Conservation (phyloP, 1,140 invertebrate species). For the Drosophila burlai region DNA sequence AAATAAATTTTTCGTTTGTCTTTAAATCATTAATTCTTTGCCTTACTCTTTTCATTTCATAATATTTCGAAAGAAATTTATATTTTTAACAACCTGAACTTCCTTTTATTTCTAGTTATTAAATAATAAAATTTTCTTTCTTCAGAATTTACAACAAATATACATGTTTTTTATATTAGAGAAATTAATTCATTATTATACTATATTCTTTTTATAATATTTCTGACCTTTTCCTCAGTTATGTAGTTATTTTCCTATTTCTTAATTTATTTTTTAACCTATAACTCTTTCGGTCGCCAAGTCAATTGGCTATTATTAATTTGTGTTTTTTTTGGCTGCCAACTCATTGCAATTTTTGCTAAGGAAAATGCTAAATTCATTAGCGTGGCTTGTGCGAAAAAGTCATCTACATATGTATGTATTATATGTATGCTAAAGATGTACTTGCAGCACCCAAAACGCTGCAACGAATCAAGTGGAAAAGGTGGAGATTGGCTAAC, state of each 20-base stretch:
- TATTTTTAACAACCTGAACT: no score
- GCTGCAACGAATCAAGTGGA: conserved; percentile 51
- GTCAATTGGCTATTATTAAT: conserved; percentile 33
- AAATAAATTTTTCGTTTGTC: no score
- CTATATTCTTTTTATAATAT: neutral
- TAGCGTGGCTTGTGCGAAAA: conserved; percentile 3
- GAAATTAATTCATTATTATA: neutral
- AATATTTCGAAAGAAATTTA: no score
- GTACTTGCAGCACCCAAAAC: conserved; percentile 55
- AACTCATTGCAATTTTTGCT: conserved; percentile 13
- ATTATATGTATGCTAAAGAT: neutral
- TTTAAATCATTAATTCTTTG: no score
- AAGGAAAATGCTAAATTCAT: conserved; percentile 17
- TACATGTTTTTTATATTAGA: no score
- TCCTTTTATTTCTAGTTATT: no score
- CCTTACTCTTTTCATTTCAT: no score
- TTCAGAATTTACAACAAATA: no score
- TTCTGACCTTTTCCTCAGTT: neutral
- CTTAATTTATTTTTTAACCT: neutral
- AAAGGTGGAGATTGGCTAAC: conserved; percentile 9
- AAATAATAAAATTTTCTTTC: no score
- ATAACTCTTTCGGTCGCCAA: neutral
- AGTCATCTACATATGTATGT: neutral
- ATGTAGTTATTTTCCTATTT: neutral
- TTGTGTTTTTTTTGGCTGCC: conserved; percentile 5